Percentiles rank a stretch among this genome's conserved stretches.
phyloP scores from a whole-genome alignment of 2,797 vertebrate species.

The Sebastes wilsoni region DNA sequence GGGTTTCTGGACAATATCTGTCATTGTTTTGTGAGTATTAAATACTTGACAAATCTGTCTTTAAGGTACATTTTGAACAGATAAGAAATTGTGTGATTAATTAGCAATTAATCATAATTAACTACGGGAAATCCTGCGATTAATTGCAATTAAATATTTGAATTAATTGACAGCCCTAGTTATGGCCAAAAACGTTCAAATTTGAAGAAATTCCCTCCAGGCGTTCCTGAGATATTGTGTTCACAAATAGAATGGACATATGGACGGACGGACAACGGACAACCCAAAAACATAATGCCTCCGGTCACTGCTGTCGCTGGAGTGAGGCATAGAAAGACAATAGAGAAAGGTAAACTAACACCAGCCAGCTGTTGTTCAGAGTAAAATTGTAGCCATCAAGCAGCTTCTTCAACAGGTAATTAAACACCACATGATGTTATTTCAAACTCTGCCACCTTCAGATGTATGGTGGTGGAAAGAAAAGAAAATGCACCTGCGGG shows the following conservation, averaged over 20 bases:
- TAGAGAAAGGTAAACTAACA: not conserved
- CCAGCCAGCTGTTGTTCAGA: not conserved
- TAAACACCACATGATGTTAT: constrained; percentile 16
- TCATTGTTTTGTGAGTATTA: too few species aligned
- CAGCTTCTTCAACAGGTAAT: constrained; percentile 17
- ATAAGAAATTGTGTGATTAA: too few species aligned
- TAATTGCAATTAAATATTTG: too few species aligned
- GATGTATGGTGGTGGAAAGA: not conserved
- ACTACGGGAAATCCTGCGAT: too few species aligned
- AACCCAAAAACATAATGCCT: not conserved
- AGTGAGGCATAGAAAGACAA: not conserved
- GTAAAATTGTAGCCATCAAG: not conserved
- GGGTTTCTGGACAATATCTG: too few species aligned
- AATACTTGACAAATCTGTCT: too few species aligned
- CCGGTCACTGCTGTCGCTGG: not conserved
- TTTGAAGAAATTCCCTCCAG: not conserved
- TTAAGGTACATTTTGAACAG: too few species aligned
- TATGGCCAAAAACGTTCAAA: not conserved
- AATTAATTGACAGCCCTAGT: too few species aligned
- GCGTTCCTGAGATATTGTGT: not conserved
- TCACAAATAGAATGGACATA: too few species aligned
- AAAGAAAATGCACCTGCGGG: not conserved
- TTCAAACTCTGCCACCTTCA: constrained; percentile 24
- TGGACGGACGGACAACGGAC: too few species aligned
- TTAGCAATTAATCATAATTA: too few species aligned